Percentiles rank a stretch among this genome's conserved stretches.
phyloP scores from a whole-genome alignment of 1,140 invertebrate species.

The Wasmannia auropunctata region DNA sequence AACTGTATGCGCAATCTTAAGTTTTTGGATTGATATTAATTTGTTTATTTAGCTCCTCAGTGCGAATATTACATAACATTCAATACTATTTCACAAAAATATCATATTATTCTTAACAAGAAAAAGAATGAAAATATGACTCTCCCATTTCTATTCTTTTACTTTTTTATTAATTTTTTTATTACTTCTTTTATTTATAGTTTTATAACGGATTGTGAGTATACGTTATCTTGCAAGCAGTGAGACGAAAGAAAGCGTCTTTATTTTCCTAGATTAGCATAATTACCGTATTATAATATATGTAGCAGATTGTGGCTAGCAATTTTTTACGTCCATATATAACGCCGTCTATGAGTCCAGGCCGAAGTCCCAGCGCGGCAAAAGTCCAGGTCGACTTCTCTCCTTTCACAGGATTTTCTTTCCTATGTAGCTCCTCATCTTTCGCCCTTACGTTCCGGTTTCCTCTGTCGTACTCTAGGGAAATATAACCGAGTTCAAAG shows the following conservation, averaged over 20 bases:
- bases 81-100: not conserved
- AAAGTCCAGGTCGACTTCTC: slow-evolving; percentile 68
- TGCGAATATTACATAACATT: not conserved
- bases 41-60: not conserved
- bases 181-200: not conserved
- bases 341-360: slow-evolving; percentile 64
- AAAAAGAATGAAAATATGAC: not conserved
- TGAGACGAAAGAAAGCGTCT: not conserved
- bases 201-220: not conserved
- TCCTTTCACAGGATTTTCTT: slow-evolving; percentile 72
- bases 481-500: slow-evolving; percentile 82
- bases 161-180: not conserved
- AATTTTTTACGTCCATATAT: slow-evolving; percentile 15
- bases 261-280: slow-evolving; percentile 2
- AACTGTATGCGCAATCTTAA: not conserved
- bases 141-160: not conserved
- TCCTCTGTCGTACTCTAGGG: slow-evolving; percentile 74
- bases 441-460: slow-evolving; percentile 68
- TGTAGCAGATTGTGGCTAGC: not conserved
- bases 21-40: not conserved
- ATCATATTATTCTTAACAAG: not conserved
- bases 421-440: slow-evolving; percentile 59
- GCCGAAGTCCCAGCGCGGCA: slow-evolving; percentile 69
- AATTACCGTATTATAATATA: slow-evolving; percentile 1
- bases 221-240: not conserved